A percentile compares a stretch with the other conserved stretches of the same genome.
These are phyloP conservation scores for Drosophila parabipectinata DNA, from an alignment of 1,140 invertebrate species.

Conservation along the genomic window DNA sequence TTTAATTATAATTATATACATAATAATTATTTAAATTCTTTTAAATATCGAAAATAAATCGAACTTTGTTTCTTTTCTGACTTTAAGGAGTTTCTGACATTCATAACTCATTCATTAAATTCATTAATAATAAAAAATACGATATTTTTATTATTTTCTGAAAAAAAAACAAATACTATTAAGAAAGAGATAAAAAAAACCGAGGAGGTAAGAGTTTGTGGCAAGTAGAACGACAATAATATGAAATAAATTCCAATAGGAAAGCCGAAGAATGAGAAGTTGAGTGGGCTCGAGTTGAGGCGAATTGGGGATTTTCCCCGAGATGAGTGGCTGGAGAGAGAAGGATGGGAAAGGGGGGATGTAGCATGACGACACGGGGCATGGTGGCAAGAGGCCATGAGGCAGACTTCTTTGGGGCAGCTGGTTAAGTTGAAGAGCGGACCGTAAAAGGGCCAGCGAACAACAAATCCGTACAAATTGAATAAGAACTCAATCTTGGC, in stretches of 20 bases:
- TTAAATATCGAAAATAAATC: too few species aligned
- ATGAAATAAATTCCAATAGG: conserved; percentile 74
- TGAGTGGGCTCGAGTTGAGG: conserved; percentile 28
- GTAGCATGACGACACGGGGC: background rate
- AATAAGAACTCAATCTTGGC: conserved; percentile 82
- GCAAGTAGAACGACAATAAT: conserved; percentile 59
- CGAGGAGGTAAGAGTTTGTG: background rate
- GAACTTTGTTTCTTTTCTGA: too few species aligned
- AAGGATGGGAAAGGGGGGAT: background rate
- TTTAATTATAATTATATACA: too few species aligned
- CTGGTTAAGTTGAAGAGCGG: conserved; percentile 12
- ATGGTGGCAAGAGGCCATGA: too few species aligned
- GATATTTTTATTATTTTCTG: background rate
- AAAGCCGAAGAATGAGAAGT: conserved; percentile 9
- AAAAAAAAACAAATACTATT: background rate
- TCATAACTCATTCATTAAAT: too few species aligned
- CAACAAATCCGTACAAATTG: conserved; percentile 78
- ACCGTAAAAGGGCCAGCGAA: conserved; percentile 41
- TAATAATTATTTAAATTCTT: too few species aligned
- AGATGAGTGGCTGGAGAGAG: conserved; percentile 14
- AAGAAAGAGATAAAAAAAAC: background rate
- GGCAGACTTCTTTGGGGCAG: background rate
- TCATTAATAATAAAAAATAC: background rate
- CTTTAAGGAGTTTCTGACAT: too few species aligned
- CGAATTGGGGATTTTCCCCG: conserved; percentile 7